Base-by-base conservation (phyloP, 2,888 invertebrate species). In the Agonopterix subpropinquella region DNA sequence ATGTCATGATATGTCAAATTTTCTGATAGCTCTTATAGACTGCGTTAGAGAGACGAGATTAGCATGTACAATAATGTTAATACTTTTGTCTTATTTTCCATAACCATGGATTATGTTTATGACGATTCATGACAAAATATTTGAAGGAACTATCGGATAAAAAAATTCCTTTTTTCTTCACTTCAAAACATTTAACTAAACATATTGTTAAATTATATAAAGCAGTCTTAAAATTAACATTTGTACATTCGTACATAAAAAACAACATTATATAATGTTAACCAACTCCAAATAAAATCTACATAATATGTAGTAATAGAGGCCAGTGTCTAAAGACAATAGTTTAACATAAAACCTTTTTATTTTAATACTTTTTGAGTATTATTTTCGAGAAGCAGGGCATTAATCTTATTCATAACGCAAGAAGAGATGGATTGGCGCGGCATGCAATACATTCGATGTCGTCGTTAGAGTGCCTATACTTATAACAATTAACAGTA, bases 321-420 rank as follows among this genome's bases (percentile, higher is more conserved):
- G 83, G 82, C 82, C 83, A 83, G 80, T 81, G 72, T 77, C 67
- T 67, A 60, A 71, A 68, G 72, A 78, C 69, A 76, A 72, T 73
- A 67, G 69, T 62, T 58, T 43, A 54, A 51, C 47, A 47, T 47
- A 53, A 48, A 47, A 51, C 42, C 43, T 44, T 47, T 7, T n/a
- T 44, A 50, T 15, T 47, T 50, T 46, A 39, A 43, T 18, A 13
- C 42, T 18, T 47, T 54, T 54, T 49, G 57, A 65, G 57, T 64
- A 65, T 63, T 63, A 56, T 50, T 55, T 56, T 57, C 47, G 50
- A 56, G 60, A 55, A 54, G 53, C 62, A 58, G 70, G 68, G 70
- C 70, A 70, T 73, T 67, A 67, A 57, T 39, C 39, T 39, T 39
- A 39, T 39, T n/a, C n/a, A n/a, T 39, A 10, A 39, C 39, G 28